Percentiles rank a stretch among this genome's conserved stretches.
Conservation (phyloP, 2,888 invertebrate genomes). For the Rhogogaster chlorosoma region DNA sequence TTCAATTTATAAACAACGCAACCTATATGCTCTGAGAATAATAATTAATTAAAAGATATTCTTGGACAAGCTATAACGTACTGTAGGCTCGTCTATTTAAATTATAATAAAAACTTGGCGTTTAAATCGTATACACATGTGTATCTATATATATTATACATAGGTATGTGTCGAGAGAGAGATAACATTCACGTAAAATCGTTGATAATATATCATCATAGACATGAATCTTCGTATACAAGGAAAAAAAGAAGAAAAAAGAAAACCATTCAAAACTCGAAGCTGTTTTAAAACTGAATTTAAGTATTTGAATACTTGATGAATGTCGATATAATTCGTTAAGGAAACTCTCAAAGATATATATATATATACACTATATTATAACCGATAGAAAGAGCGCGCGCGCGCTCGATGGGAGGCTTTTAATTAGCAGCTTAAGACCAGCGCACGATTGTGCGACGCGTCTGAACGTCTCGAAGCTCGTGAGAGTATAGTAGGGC, state of each 20-base stretch:
- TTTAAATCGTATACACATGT: not conserved
- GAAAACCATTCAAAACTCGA: not conserved
- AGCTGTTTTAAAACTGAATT: not conserved
- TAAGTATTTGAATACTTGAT: not conserved
- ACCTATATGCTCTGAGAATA: not conserved
- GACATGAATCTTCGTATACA: not conserved
- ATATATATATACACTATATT: constrained; percentile 29
- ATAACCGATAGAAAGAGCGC: not conserved
- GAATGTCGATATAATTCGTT: not conserved
- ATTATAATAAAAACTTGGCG: not conserved
- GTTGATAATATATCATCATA: not conserved
- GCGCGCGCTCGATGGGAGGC: constrained; percentile 57
- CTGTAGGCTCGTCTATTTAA: not conserved
- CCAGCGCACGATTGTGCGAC: constrained; percentile 59
- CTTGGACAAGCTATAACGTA: not conserved
- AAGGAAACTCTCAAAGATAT: not conserved
- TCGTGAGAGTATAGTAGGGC: not conserved
- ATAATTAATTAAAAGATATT: not conserved
- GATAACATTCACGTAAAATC: not conserved
- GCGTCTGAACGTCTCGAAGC: constrained; percentile 39
- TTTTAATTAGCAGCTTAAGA: constrained; percentile 67
- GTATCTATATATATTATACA: not conserved
- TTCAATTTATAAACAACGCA: not conserved
- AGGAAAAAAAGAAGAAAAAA: no score
- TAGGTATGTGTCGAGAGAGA: not conserved